Base-by-base conservation (phyloP, 2,797 vertebrate genomes). In the Melanotaenia nigrans region DNA sequence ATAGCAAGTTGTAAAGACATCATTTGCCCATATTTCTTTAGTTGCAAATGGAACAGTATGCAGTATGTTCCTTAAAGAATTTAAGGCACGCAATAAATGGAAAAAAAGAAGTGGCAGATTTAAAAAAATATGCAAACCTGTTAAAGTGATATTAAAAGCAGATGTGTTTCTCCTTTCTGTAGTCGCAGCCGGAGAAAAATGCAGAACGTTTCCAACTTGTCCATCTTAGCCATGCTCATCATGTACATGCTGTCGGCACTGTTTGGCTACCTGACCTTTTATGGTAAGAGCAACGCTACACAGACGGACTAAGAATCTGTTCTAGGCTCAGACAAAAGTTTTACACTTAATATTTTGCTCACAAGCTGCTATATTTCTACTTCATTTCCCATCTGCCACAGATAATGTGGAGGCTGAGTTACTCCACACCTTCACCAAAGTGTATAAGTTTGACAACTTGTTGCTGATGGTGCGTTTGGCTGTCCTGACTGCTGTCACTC, bases 221-320 rank as follows among this genome's bases (percentile, higher is more conserved):
- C 98, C 66, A 98, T 99, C 87, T 79, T 96, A 0, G 96, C 96
- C 1, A 99, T 99, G 98, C 94, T 99, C 1, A 18, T 94, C 71
- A 99, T 99, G 97, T 99, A 99, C 88, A 95, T 99, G 89, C 85
- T 99, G 51, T 96, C 97, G 0, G 97, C 95, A 0, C 93, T 99
- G 28, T 99, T 99, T 55, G 98, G 98, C 57, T 99, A 99, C 84
- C 96, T 99, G 55, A 99, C 96, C 1, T 99, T 99, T 86, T 98
- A 97, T 0, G 95, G 98, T 99, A 94, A 79, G 92, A 73, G 5
- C 3, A 28, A n/a, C 3, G 8, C 22, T 1, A 16, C 59, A 32
- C 36, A 20, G 38, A 30, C 4, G 1, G 1, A 1, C 24, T 0
- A 0, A n/a, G 0, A 12, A 4, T 20, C 35, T 36, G 14, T 12